These are phyloP conservation scores for Papilio protenor DNA, from an alignment of 2,888 invertebrate species.

Conservation along the genomic window DNA sequence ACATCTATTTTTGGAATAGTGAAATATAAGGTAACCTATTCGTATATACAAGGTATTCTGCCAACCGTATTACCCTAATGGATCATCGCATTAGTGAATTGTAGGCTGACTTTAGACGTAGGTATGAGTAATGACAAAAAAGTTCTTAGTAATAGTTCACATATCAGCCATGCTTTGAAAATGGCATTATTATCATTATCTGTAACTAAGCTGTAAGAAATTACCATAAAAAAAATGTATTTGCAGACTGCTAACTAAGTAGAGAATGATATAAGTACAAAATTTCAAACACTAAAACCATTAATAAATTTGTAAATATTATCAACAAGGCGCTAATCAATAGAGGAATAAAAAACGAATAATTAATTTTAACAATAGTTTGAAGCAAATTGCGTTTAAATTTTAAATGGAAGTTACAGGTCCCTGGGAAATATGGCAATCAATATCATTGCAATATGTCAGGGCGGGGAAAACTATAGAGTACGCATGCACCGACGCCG, in stretches of 20 bases:
- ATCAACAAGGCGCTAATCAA: too few relatives aligned
- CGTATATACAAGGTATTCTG: neutral
- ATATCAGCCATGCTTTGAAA: neutral
- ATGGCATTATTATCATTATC: neutral
- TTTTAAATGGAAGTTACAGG: constrained; percentile 19
- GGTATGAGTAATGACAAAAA: constrained; percentile 3
- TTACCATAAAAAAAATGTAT: neutral
- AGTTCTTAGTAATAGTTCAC: neutral
- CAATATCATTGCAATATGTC: constrained; percentile 68
- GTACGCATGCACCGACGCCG: constrained; percentile 69
- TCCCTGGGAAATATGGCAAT: constrained; percentile 53
- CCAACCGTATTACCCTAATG: neutral
- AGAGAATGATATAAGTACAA: neutral
- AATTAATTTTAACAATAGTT: neutral
- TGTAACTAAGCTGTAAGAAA: neutral
- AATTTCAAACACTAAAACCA: neutral
- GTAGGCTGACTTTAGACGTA: neutral
- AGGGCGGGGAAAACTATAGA: constrained; percentile 57
- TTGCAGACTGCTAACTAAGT: neutral
- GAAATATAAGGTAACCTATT: neutral
- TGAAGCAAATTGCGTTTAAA: neutral
- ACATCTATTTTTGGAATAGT: neutral
- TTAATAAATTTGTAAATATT: too few relatives aligned
- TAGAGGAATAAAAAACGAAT: too few relatives aligned
- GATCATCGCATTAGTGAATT: constrained; percentile 1